Conservation (phyloP, 2,888 invertebrate species). For the Eupithecia subfuscata region DNA sequence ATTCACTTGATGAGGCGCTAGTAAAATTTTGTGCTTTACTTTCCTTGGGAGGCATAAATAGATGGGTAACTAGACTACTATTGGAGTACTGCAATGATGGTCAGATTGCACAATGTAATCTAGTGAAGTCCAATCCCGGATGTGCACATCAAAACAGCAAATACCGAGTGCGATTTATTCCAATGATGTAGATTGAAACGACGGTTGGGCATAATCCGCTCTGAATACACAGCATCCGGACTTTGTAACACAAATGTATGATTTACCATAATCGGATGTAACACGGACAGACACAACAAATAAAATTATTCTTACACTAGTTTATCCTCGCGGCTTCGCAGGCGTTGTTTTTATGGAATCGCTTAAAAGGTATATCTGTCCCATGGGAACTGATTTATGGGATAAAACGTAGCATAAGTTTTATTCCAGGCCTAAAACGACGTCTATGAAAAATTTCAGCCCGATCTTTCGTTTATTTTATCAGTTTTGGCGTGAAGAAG, state of each 20-base stretch:
- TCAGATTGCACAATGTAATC: not conserved
- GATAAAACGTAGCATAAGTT: no score
- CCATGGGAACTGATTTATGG: no score
- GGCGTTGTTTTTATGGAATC: no score
- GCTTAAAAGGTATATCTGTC: no score
- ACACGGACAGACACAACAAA: not conserved
- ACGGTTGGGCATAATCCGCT: not conserved
- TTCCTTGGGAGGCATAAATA: not conserved
- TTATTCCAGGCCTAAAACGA: no score
- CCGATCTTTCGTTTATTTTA: no score
- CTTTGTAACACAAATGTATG: not conserved
- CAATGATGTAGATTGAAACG: conserved; percentile 2
- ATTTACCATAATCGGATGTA: not conserved
- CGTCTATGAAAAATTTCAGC: no score
- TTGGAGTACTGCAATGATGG: not conserved
- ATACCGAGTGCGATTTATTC: not conserved
- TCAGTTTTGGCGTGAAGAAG: no score
- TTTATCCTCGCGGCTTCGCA: no score
- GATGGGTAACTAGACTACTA: not conserved
- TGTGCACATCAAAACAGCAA: not conserved
- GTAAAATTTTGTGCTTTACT: not conserved
- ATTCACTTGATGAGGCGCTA: not conserved
- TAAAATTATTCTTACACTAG: not conserved
- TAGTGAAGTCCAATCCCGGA: not conserved
- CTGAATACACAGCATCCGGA: not conserved